phyloP scores from a whole-genome alignment of 2,113 vertebrate species.

The Mormyrus iriodes region DNA sequence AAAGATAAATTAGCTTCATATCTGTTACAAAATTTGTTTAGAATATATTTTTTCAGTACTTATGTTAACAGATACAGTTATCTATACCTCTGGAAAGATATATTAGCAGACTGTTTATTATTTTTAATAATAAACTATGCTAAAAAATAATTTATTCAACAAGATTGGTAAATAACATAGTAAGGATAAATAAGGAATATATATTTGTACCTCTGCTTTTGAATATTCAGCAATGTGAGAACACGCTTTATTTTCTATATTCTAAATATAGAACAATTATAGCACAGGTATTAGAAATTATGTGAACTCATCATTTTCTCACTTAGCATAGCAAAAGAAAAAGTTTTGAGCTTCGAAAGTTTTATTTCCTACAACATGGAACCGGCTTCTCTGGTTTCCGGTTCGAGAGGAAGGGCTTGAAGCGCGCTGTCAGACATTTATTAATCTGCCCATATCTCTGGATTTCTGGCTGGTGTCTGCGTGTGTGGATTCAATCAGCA shows the following conservation, averaged over 20 bases:
- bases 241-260: not conserved
- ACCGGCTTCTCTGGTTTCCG: constrained; percentile 37
- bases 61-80: not conserved
- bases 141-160: not conserved
- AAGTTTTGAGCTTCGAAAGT: constrained; percentile 29
- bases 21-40: not conserved
- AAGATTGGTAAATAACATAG: not conserved
- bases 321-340: constrained; percentile 34
- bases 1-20: not conserved
- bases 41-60: not conserved
- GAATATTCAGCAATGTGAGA: not conserved
- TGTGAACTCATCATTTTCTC: constrained; percentile 26
- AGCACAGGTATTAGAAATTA: not conserved
- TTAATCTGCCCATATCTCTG: constrained; percentile 44
- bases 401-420: constrained; percentile 39
- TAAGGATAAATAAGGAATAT: not conserved
- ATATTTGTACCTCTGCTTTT: not conserved
- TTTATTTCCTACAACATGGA: constrained; percentile 41
- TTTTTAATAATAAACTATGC: not conserved
- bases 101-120: not conserved
- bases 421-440: constrained; percentile 44
- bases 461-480: constrained; percentile 28
- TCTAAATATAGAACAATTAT: not conserved
- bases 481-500: constrained; percentile 35
- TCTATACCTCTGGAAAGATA: not conserved